Evolutionary conservation across 2,888 invertebrate species (phyloP).

Genomic region (Lacanobia oleracea): DNA sequence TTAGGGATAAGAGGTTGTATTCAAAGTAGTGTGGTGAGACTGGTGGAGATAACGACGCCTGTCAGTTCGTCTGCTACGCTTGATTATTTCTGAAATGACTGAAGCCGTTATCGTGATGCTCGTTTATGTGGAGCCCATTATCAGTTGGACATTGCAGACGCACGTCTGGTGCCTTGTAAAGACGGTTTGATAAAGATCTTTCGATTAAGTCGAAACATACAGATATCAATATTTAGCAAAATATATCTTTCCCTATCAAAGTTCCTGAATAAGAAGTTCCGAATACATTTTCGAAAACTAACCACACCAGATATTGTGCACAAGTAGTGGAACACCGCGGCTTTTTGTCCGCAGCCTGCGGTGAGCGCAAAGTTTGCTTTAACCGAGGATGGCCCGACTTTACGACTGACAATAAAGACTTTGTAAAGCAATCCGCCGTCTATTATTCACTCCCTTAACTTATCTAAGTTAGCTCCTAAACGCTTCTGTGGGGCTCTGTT

Average conservation of each 20-base stretch:
- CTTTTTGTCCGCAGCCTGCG: conserved; percentile 54
- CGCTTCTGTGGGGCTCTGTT: conserved; percentile 64
- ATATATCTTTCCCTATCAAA: conserved; percentile 14
- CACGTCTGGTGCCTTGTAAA: conserved; percentile 1
- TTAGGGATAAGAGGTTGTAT: conserved; percentile 42
- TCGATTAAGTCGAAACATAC: conserved; percentile 1
- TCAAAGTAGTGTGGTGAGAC: conserved; percentile 43
- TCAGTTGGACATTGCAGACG: conserved; percentile 16
- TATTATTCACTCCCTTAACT: conserved; percentile 74
- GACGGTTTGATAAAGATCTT: conserved; percentile 5
- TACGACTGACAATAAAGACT: conserved; percentile 73
- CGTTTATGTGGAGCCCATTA: conserved; percentile 1
- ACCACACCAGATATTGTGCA: conserved; percentile 37
- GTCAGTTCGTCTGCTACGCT: conserved; percentile 49
- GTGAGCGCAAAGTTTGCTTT: conserved; percentile 69
- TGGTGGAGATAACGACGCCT: conserved; percentile 48
- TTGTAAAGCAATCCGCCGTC: conserved; percentile 75
- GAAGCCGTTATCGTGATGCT: conserved; percentile 22
- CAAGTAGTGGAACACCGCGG: conserved; percentile 32
- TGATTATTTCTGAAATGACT: conserved; percentile 49
- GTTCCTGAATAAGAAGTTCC: conserved; percentile 27
- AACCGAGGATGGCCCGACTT: conserved; percentile 67
- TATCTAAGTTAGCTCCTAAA: conserved; percentile 69
- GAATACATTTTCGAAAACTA: conserved; percentile 27
- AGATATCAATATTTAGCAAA: not conserved